Base-by-base conservation (phyloP, 2,797 vertebrate species). In the Protonibea diacanthus region DNA sequence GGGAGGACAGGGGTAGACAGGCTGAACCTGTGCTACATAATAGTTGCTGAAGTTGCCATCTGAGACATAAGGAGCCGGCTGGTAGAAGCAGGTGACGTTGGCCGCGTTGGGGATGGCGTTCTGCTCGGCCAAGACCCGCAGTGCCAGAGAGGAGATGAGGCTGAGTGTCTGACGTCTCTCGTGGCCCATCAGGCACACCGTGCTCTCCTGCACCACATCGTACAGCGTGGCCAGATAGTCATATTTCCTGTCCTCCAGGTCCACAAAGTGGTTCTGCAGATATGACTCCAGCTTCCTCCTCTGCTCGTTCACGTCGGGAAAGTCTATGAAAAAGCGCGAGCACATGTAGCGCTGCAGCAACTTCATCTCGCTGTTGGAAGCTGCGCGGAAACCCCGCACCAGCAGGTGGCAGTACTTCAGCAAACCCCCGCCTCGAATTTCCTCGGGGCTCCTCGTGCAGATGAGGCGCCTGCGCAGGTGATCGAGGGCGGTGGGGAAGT, bases 271-370 rank as follows among this genome's bases (percentile, higher is more conserved):
- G 94, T 98, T 99, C 94, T 98, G 98, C 89, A 99, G 96, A 87
- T 99, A 99, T 51, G 97, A 98, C 94, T 99, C 98, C 85, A 99
- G 95, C 93, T 99, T 99, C 57, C 97, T 95, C 83, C 96, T 95
- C 93, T 99, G 98, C 71, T 99, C 97, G 14, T 93, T 91, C 61
- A 95, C 85, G 57, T 99, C 97, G 4, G 98, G 95, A 87, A 99
- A 99, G 94, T 99, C 98, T 85, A 99, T 99, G 94, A 99, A 99
- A 94, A 99, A 99, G 76, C 98, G 96, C 0, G 98, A 99, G 88
- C 98, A 99, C 98, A 99, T 99, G 92, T 99, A 99, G 84, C 98
- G 97, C 94, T 99, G 97, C 68, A 99, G 95, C 73, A 96, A 95
- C 84, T 98, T 98, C 95, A 99, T 99, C 91, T 98, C 97, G 0